These are phyloP conservation scores for Coptodon rendalli DNA, from an alignment of 2,113 vertebrate genomes.

Conservation along the genomic window DNA sequence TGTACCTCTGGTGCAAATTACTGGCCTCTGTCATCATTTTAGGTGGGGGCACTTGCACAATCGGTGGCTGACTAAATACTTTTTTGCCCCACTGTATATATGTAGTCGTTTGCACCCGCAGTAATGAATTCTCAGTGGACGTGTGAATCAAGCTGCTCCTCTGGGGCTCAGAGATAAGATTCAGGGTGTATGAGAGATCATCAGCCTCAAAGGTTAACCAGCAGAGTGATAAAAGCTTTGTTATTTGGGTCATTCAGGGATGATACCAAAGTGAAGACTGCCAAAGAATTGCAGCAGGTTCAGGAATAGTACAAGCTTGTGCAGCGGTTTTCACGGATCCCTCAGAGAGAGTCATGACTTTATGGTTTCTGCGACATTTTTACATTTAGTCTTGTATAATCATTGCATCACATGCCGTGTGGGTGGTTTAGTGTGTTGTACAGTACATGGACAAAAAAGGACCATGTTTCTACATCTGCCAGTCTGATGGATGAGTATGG, in stretches of 20 bases:
- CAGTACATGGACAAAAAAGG: background rate
- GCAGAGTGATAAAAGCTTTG: conserved; percentile 44
- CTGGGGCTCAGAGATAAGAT: conserved; percentile 41
- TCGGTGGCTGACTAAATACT: no score
- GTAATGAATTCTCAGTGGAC: conserved; percentile 37
- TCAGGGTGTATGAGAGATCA: conserved; percentile 39
- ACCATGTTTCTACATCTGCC: background rate
- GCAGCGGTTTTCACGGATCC: background rate
- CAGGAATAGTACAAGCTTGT: background rate
- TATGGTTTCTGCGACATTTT: background rate
- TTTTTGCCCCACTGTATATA: no score
- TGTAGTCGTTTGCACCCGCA: background rate
- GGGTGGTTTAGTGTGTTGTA: background rate
- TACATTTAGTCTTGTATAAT: background rate
- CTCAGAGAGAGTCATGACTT: background rate
- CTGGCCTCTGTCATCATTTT: no score
- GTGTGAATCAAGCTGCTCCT: conserved; percentile 12
- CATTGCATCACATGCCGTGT: background rate
- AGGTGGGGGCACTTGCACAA: no score
- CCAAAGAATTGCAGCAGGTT: background rate
- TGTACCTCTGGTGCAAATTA: no score
- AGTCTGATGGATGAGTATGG: background rate
- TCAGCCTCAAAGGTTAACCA: conserved; percentile 58
- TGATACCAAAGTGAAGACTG: background rate
- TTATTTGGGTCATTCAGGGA: conserved; percentile 44